These are phyloP conservation scores for Pardalotus punctatus DNA, from an alignment of 2,113 vertebrate species.

Conservation along the genomic window DNA sequence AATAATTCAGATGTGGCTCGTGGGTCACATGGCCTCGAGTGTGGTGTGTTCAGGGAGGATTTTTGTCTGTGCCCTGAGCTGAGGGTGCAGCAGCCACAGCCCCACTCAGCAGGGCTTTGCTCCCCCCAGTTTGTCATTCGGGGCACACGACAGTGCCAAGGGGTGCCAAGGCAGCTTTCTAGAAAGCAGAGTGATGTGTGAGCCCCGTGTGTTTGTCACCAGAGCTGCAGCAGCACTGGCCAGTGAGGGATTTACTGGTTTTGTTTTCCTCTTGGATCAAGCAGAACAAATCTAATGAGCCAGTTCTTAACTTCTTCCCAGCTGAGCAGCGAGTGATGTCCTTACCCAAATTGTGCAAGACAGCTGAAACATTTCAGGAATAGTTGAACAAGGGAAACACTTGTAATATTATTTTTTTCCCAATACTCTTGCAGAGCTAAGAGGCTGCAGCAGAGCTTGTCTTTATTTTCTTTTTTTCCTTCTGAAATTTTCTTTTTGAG, in stretches of 20 bases:
- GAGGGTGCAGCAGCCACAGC: not conserved
- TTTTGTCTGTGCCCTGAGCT: not conserved
- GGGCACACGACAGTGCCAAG: not conserved
- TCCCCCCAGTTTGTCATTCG: not conserved
- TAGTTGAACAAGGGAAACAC: not conserved
- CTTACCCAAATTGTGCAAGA: not conserved
- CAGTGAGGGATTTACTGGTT: not conserved
- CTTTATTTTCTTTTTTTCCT: not conserved
- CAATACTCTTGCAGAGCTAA: not conserved
- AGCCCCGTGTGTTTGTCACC: not conserved
- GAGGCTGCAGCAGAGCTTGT: not conserved
- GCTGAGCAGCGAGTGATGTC: not conserved
- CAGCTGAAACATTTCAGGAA: constrained; percentile 41
- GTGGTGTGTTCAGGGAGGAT: not conserved
- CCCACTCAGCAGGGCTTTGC: not conserved
- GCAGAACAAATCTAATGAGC: not conserved
- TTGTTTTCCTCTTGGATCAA: constrained; percentile 10
- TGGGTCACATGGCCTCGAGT: fast-evolving
- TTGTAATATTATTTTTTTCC: not conserved
- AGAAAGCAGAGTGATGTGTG: not conserved
- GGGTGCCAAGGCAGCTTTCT: constrained; percentile 2
- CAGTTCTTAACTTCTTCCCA: not conserved
- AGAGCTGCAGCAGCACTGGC: not conserved
- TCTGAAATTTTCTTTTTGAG: not conserved
- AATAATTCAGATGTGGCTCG: not conserved